Conservation (phyloP, 1,140 invertebrate species). For the Brachionus angularis region DNA sequence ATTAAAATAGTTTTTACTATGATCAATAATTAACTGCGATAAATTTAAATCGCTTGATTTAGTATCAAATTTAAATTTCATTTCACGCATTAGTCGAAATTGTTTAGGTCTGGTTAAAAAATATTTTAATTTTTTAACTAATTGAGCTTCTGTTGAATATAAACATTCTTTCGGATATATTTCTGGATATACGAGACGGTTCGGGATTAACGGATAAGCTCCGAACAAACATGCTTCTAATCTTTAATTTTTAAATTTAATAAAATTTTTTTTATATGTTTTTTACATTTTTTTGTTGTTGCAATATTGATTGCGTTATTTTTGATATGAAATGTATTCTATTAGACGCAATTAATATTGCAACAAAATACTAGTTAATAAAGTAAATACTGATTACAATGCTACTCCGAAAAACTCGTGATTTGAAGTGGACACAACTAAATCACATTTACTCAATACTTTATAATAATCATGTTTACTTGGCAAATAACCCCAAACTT, state of each 20-base stretch:
- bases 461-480: constrained; percentile 63
- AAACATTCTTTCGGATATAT: constrained; percentile 66
- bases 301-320: not conserved
- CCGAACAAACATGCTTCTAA: constrained; percentile 67
- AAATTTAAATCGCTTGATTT: constrained; percentile 24
- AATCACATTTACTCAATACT: constrained; percentile 62
- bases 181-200: constrained; percentile 70
- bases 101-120: constrained; percentile 48
- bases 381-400: constrained; percentile 58
- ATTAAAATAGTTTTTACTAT: constrained; percentile 30
- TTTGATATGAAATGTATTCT: not conserved
- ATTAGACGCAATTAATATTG: no score
- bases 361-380: constrained; percentile 47
- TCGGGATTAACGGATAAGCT: constrained; percentile 68
- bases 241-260: constrained; percentile 56
- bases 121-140: constrained; percentile 61
- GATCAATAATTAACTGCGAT: constrained; percentile 25
- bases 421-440: constrained; percentile 69
- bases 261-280: not conserved
- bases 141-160: constrained; percentile 62
- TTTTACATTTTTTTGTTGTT: not conserved
- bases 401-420: constrained; percentile 74
- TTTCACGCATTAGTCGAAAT: constrained; percentile 14
- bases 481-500: constrained; percentile 64
- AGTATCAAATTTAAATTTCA: no score